Percentiles rank a stretch among this genome's conserved stretches.
phyloP scores from a whole-genome alignment of 1,140 invertebrate genomes.

The Uloborus diversus region DNA sequence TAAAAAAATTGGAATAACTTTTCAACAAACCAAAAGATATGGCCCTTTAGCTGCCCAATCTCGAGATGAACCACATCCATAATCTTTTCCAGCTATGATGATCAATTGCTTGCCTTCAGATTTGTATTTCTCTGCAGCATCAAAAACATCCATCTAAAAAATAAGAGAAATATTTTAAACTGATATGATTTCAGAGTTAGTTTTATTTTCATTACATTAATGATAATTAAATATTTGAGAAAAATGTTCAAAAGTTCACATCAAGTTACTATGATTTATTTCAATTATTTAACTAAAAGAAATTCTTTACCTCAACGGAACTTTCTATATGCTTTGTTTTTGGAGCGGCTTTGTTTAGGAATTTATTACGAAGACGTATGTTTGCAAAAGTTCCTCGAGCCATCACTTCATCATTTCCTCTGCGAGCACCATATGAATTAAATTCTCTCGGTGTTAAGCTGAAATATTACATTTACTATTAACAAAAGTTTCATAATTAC shows the following conservation, averaged over 20 bases:
- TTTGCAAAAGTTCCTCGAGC: conserved; percentile 97
- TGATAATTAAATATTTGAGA: too few species aligned
- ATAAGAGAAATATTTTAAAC: too few species aligned
- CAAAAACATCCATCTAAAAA: conserved; percentile 88
- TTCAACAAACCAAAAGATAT: conserved; percentile 82
- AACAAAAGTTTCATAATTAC: too few species aligned
- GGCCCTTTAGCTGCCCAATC: conserved; percentile 99
- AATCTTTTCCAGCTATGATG: conserved; percentile 95
- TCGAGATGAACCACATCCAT: conserved; percentile 89
- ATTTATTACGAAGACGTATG: conserved; percentile 94
- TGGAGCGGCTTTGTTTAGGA: conserved; percentile 84
- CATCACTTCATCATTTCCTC: conserved; percentile 98
- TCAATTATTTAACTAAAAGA: too few species aligned
- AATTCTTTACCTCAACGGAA: conserved; percentile 77
- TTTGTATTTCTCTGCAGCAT: conserved; percentile 88
- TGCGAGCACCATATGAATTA: conserved; percentile 96
- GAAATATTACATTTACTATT: too few species aligned
- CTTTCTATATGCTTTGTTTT: conserved; percentile 88
- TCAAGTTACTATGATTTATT: too few species aligned
- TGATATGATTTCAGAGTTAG: too few species aligned
- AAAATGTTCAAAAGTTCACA: too few species aligned
- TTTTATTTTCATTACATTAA: too few species aligned
- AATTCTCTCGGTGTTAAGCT: conserved; percentile 92
- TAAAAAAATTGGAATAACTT: too few species aligned
- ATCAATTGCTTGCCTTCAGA: conserved; percentile 79